Conservation (phyloP, 2,113 vertebrate species). For the Dasyprocta punctata region DNA sequence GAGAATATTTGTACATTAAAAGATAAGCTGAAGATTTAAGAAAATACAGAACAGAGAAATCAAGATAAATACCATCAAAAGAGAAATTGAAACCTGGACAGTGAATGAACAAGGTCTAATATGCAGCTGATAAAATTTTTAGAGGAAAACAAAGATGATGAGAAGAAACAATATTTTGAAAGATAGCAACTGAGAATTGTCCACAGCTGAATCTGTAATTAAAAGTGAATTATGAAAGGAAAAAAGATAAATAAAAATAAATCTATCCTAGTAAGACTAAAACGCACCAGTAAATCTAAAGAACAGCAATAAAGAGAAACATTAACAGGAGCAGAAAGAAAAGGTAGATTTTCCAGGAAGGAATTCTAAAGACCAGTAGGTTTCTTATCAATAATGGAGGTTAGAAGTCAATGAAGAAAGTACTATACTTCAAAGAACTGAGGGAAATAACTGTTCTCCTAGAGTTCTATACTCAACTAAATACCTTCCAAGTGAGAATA, state of each 20-base stretch:
- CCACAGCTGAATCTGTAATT: not conserved
- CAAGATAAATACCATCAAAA: not conserved
- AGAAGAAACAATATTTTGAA: not conserved
- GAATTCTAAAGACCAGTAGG: not conserved
- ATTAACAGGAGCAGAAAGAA: not conserved
- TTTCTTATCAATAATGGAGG: not conserved
- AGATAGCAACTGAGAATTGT: not conserved
- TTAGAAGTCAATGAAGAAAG: not conserved
- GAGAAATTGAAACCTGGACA: not conserved
- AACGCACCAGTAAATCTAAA: not conserved
- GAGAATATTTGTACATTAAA: not conserved
- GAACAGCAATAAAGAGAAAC: not conserved
- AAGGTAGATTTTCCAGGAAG: slow-evolving; percentile 17
- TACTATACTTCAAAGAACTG: not conserved
- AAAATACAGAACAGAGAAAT: not conserved
- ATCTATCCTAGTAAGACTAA: not conserved
- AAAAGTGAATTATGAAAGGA: not conserved
- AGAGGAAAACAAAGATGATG: not conserved
- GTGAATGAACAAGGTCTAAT: not conserved
- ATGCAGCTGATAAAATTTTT: not conserved
- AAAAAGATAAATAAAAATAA: not conserved
- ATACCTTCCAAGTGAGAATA: not conserved
- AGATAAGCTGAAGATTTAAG: not conserved
- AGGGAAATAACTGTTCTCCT: not conserved
- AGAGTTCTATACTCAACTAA: not conserved